Percentiles rank a stretch among this genome's conserved stretches.
These are phyloP conservation scores for Cervus canadensis DNA, from an alignment of 2,113 vertebrate species.

Conservation along the genomic window DNA sequence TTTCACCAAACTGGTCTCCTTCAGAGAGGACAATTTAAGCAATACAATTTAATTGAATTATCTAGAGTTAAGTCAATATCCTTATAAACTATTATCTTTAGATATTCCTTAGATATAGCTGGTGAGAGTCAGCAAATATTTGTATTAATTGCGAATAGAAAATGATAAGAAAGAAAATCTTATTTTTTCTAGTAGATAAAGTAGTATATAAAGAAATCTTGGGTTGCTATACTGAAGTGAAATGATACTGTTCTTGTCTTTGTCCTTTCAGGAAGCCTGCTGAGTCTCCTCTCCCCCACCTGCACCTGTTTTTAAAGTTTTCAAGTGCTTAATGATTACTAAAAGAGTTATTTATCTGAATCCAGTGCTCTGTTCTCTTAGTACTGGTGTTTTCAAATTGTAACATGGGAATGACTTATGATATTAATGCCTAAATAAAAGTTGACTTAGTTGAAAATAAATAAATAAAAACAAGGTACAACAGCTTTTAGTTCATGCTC, in stretches of 20 bases:
- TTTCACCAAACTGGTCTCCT: background rate
- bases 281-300: background rate
- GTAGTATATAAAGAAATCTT: background rate
- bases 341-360: background rate
- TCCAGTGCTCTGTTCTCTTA: slow-evolving; percentile 7
- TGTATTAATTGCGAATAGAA: slow-evolving; percentile 11
- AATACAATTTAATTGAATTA: background rate
- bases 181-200: background rate
- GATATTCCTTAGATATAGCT: slow-evolving; percentile 12
- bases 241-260: background rate
- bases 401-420: background rate
- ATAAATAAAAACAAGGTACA: background rate
- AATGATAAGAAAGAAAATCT: background rate
- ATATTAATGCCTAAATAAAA: slow-evolving; percentile 59
- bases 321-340: slow-evolving; percentile 14
- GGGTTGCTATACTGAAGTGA: background rate
- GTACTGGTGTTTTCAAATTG: background rate
- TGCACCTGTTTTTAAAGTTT: background rate
- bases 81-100: background rate
- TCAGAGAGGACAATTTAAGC: background rate
- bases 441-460: slow-evolving; percentile 19
- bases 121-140: background rate
- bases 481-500: background rate
- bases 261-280: background rate
- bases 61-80: background rate